Evolutionary conservation across 2,888 invertebrate genomes (phyloP), one percentile per base, ranked within the genome.

Genomic region (Limenitis camilla): DNA sequence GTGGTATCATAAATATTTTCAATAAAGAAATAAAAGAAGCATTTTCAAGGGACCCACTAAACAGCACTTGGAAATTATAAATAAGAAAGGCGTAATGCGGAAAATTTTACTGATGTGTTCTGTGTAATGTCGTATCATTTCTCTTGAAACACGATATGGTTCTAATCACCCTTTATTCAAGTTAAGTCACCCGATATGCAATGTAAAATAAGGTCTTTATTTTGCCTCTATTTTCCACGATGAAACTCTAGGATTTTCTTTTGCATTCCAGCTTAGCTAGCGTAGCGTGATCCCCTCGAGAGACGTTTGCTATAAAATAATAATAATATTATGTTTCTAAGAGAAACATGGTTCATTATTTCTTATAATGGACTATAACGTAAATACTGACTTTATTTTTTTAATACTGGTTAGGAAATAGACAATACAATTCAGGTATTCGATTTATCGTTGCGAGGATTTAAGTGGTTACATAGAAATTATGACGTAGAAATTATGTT

Each of bases 101-200:
- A 29, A 36, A 10, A 11, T 7, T 4, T 7, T 8, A 30, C 28
- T 4, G 19, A 27, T n/a, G 11, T 9, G 29, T 3, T 19, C 8
- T 35, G 38, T 10, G 41, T 19, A 31, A 36, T 44, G 28, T 38
- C 29, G 33, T 48, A 44, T 53, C 40, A 43, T 44, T 38, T 32
- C 47, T 41, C 36, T 27, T 46, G 39, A 35, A 32, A 40, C 32
- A 41, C 45, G 35, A 47, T 56, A 52, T 28, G 35, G 11, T 47
- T 46, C 42, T 56, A 50, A 56, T 56, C 53, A 56, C 35, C 46
- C 50, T 46, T 49, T 49, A 43, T 46, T 53, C 50, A 50, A 53
- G 49, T 32, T 42, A 47, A 53, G 53, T 43, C 35, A 50, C 5
- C 49, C 32, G 49, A 56, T 56, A 56, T 41, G 43, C 49, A 42